A percentile compares a stretch with the other conserved stretches of the same genome.
Conservation (phyloP, 2,888 invertebrate species). For the Drosophila mayaguana region DNA sequence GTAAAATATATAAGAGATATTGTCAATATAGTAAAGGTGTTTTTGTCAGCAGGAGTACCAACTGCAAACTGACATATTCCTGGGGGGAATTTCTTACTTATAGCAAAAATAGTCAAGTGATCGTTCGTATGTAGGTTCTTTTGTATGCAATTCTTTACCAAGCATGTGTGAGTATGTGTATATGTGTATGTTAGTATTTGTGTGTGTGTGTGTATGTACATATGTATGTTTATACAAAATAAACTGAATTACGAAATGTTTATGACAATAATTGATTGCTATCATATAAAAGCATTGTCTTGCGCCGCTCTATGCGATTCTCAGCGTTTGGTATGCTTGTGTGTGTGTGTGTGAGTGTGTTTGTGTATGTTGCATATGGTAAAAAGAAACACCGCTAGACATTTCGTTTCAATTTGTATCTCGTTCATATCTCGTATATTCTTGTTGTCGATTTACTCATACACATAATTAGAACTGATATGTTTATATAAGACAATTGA, state of each 20-base stretch:
- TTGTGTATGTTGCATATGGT: slow-evolving; percentile 36
- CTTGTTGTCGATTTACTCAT: slow-evolving; percentile 57
- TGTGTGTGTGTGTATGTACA: slow-evolving; percentile 56
- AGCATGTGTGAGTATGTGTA: slow-evolving; percentile 34
- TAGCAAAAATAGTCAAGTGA: slow-evolving; percentile 82
- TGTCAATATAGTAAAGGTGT: slow-evolving; percentile 85
- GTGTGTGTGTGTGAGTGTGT: slow-evolving; percentile 14
- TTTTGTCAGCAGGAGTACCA: slow-evolving; percentile 76
- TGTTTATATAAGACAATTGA: slow-evolving; percentile 79
- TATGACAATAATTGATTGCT: slow-evolving; percentile 49
- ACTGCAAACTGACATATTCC: slow-evolving; percentile 76
- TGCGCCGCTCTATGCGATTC: slow-evolving; percentile 44
- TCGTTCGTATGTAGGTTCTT: slow-evolving; percentile 72
- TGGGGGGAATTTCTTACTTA: slow-evolving; percentile 81
- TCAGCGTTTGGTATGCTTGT: slow-evolving; percentile 34
- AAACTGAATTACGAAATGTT: slow-evolving; percentile 52
- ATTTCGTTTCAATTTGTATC: slow-evolving; percentile 52
- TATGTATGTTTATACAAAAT: slow-evolving; percentile 44
- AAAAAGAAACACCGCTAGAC: slow-evolving; percentile 53
- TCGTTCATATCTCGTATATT: slow-evolving; percentile 42
- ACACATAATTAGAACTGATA: slow-evolving; percentile 79
- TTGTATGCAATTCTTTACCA: slow-evolving; percentile 59
- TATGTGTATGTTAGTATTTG: slow-evolving; percentile 13
- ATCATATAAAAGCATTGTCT: slow-evolving; percentile 60
- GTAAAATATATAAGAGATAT: slow-evolving; percentile 85